Evolutionary conservation across 2,888 invertebrate species (phyloP), one percentile per base, ranked within the genome.

Genomic region (Cheilosia grossa): DNA sequence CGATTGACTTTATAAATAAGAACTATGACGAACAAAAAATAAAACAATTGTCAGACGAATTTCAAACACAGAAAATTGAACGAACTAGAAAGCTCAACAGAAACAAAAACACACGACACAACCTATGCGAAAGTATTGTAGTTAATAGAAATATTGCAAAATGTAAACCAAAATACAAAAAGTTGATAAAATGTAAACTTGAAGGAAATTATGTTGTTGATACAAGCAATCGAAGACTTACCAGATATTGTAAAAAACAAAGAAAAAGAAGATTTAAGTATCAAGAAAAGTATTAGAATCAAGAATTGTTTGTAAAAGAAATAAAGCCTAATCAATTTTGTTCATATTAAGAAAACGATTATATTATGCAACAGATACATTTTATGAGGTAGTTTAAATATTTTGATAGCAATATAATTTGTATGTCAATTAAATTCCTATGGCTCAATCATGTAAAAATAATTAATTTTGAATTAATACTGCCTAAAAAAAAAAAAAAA

Each of bases 91-190:
- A 61, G 21, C n/a, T n/a, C 1, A 61, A 61, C 15, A 61, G 9
- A 42, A 44, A 61, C 17, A 19, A 40, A 37, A 6, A 15, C 37
- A 15, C 10, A 21, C 15, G 13, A 21, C n/a, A 44, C 5, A 58
- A 30, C 30, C 9, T 49, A 47, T 70, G 70, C 27, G 33, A 47
- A 56, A 27, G 58, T 58, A 70, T 73, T 21, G 73, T 61, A 13
- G 49, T 30, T 40, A 73, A 73, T 33, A 73, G 73, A 61, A 1
- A 53, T 30, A 53, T 73, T 40, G 7, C 17, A n/a, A n/a, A 63
- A 27, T 53, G 63, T 42, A 63, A 40, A 15, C 42, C 42, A 7
- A 73, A 63, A 44, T 63, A 63, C 17, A 73, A 73, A 40, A 54
- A 9, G 40, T 63, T 73, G 9, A 27, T 42, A 9, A 53, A 63